Percentiles rank a stretch among this genome's conserved stretches.
Evolutionary conservation across 2,797 vertebrate species (phyloP).

Genomic region (Sparus aurata): DNA sequence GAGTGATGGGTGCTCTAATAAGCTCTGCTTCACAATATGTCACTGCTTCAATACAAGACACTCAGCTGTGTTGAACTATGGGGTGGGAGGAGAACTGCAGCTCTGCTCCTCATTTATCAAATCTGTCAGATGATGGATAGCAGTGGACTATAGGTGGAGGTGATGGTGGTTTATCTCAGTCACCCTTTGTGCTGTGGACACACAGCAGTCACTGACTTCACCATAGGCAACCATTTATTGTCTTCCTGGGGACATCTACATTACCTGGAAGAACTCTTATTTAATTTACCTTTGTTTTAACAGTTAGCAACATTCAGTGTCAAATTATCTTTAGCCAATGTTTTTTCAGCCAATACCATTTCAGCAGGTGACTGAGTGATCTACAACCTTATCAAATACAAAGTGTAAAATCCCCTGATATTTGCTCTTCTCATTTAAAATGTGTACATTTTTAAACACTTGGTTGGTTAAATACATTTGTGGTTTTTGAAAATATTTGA

Average conservation of each 20-base stretch:
- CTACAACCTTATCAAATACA: background rate
- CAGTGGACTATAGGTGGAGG: slow-evolving; percentile 69
- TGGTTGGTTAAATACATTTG: background rate
- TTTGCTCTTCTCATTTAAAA: background rate
- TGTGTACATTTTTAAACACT: too few species aligned
- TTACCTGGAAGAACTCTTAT: slow-evolving; percentile 32
- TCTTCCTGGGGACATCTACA: slow-evolving; percentile 35
- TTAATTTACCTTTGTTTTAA: slow-evolving; percentile 20
- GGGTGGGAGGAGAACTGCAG: slow-evolving; percentile 56
- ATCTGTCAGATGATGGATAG: slow-evolving; percentile 74
- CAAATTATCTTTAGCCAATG: background rate
- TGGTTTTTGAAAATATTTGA: background rate
- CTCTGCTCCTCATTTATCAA: slow-evolving; percentile 74
- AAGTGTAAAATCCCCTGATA: background rate
- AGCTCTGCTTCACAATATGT: slow-evolving; percentile 75
- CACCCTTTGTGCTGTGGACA: slow-evolving; percentile 65
- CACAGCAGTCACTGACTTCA: slow-evolving; percentile 58
- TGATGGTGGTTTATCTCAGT: slow-evolving; percentile 71
- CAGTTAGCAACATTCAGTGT: background rate
- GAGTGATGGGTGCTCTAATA: slow-evolving; percentile 79
- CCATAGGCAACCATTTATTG: slow-evolving; percentile 42
- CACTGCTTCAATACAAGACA: slow-evolving; percentile 68
- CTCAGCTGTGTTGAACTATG: slow-evolving; percentile 54
- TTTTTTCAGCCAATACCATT: slow-evolving; percentile 1
- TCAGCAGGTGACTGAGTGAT: slow-evolving; percentile 1